Conservation (phyloP, 1,140 invertebrate species). For the Pissodes strobi region DNA sequence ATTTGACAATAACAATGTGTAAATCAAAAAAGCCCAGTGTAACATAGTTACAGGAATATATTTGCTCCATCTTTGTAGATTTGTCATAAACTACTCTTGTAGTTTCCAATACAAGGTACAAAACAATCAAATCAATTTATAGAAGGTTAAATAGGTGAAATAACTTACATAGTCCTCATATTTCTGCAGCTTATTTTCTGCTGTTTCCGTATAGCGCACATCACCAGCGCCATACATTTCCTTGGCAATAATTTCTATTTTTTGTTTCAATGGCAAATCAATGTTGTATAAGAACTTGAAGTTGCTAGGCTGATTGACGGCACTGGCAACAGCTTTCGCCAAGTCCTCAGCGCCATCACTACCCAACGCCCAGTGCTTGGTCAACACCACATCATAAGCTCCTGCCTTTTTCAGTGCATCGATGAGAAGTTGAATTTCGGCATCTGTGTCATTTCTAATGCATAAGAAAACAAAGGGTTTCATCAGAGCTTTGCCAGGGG, state of each 20-base stretch:
- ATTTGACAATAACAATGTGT: no score
- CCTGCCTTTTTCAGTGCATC: constrained; percentile 74
- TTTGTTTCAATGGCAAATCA: constrained; percentile 76
- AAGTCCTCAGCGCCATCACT: constrained; percentile 84
- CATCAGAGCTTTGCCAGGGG: no score
- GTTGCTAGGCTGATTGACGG: constrained; percentile 65
- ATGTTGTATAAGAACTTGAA: constrained; percentile 87
- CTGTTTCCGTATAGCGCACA: constrained; percentile 75
- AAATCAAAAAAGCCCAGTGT: no score
- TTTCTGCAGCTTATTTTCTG: constrained; percentile 68
- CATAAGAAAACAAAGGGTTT: constrained; percentile 3
- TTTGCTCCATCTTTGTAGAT: no score
- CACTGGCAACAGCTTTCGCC: constrained; percentile 84
- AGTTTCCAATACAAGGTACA: no score
- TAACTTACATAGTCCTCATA: constrained; percentile 63
- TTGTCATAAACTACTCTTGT: no score
- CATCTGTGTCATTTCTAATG: constrained; percentile 75
- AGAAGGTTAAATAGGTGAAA: no score
- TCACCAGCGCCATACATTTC: constrained; percentile 96
- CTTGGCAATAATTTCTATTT: constrained; percentile 87
- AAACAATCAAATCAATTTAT: neutral
- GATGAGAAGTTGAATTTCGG: constrained; percentile 83
- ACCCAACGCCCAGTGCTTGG: constrained; percentile 89
- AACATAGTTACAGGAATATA: no score
- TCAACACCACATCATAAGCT: constrained; percentile 85